Evolutionary conservation across 2,113 vertebrate genomes (phyloP), one percentile per base, ranked within the genome.

Genomic region (Notarius quadriscutis): DNA sequence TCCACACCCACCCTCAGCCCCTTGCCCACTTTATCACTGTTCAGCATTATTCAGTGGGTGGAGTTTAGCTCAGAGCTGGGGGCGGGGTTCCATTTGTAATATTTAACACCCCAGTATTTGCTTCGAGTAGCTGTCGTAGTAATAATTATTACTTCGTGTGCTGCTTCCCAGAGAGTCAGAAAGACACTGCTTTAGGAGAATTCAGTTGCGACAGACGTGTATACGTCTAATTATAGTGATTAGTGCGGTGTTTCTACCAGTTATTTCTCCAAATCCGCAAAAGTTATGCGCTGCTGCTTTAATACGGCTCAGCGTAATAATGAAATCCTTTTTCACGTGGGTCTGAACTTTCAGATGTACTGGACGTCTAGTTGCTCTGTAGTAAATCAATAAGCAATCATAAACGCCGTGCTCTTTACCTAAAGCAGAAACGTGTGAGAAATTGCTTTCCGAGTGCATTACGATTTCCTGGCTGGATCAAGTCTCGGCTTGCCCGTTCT

Each of bases 381-480:
- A 57, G 14, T 30, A 69, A 30, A 34, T 7, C 18, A 34, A 34
- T 7, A 18, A 71, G 25, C 7, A 1, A 71, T 25, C 27, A 17
- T 7, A 7, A 71, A 41, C 30, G 10, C 20, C 50, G 20, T 75
- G 41, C 17, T 20, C 12, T 74, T 74, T 69, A 15, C 71, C 15
- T 30, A 57, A 57, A 18, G 10, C n/a, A 79, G 14, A 14, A 55
- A 30, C 30, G 30, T 34, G 15, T 30, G 15, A 27, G 25, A 50
- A 27, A 7, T 30, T 2, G 57, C 11, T 15, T 41, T 18, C 18
- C 34, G 55, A 22, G 4, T 78, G 0, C 25, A 27, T 83, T 83
- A 75, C 6, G 81, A 83, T 88, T 87, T 60, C 81, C 60, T 53
- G 48, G 14, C 72, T 72, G 67, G 34, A n/a, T 90, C 67, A 81